Percentiles rank a stretch among this genome's conserved stretches.
phyloP scores from a whole-genome alignment of 2,797 vertebrate genomes.

The Chanos chanos region DNA sequence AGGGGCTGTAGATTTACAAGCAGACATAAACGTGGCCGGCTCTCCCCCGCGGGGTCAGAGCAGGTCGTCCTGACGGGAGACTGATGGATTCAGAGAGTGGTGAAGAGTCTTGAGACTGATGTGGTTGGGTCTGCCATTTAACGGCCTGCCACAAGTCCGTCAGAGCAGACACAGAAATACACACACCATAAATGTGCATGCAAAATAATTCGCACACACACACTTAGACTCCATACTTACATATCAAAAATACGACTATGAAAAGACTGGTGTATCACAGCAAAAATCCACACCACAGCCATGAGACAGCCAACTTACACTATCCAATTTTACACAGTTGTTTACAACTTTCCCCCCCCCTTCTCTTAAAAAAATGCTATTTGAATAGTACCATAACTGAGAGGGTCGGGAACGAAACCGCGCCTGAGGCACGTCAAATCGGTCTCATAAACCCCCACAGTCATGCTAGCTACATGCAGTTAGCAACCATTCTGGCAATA shows the following conservation, averaged over 20 bases:
- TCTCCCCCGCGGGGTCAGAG: conserved; percentile 4
- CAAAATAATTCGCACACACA: neutral
- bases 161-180: conserved; percentile 26
- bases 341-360: too few species aligned
- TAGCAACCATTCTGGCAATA: conserved; percentile 9
- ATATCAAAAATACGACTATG: too few species aligned
- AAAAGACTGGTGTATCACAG: too few species aligned
- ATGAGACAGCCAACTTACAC: too few species aligned
- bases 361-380: too few species aligned
- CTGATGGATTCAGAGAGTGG: conserved; percentile 28
- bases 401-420: too few species aligned
- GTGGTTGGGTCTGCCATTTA: conserved; percentile 29
- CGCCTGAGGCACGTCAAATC: neutral
- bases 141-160: conserved; percentile 42
- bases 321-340: too few species aligned
- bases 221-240: too few species aligned
- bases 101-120: conserved; percentile 40
- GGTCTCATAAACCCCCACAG: neutral
- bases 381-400: too few species aligned
- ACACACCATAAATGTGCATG: conserved; percentile 6
- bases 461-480: neutral
- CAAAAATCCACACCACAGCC: too few species aligned
- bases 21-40: conserved; percentile 32
- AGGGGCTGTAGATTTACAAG: conserved; percentile 31
- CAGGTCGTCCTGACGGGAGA: conserved; percentile 21